These are phyloP conservation scores for Camponotus fellah DNA, from an alignment of 2,888 invertebrate genomes.

Conservation along the genomic window DNA sequence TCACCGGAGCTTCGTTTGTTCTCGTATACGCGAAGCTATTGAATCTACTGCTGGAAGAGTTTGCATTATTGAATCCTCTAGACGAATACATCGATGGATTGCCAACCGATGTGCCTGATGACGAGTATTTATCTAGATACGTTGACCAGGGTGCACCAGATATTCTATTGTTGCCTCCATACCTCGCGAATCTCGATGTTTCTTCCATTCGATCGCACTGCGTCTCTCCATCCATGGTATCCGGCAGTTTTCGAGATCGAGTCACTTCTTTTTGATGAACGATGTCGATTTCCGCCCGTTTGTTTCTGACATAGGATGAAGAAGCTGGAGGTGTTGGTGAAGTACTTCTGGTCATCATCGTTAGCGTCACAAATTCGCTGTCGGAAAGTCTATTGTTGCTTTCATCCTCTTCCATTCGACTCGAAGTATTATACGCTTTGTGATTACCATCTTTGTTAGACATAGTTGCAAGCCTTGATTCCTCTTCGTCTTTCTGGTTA, in stretches of 20 bases:
- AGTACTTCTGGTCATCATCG: constrained; percentile 91
- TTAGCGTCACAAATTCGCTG: constrained; percentile 82
- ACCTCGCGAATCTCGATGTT: constrained; percentile 89
- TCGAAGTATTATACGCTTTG: constrained; percentile 6
- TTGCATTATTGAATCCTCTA: constrained; percentile 64
- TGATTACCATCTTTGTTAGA: constrained; percentile 40
- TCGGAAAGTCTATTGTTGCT: constrained; percentile 61
- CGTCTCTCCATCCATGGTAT: constrained; percentile 90
- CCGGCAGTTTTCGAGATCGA: constrained; percentile 87
- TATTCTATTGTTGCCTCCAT: constrained; percentile 88
- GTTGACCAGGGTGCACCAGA: constrained; percentile 89
- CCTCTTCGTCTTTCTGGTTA: constrained; percentile 68
- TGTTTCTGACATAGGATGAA: constrained; percentile 88
- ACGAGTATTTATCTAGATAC: constrained; percentile 86
- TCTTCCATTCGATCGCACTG: constrained; percentile 92
- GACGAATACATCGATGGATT: constrained; percentile 63
- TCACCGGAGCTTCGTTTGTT: constrained; percentile 73
- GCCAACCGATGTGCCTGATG: constrained; percentile 61
- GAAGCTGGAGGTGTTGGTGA: constrained; percentile 92
- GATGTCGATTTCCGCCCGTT: constrained; percentile 91
- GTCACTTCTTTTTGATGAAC: constrained; percentile 91
- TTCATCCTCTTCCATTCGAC: constrained; percentile 40
- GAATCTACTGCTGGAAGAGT: constrained; percentile 70
- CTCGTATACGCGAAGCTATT: constrained; percentile 80
- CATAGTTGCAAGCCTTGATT: constrained; percentile 48